Conservation (phyloP, 2,888 invertebrate species). For the Podotricha telesiphe region DNA sequence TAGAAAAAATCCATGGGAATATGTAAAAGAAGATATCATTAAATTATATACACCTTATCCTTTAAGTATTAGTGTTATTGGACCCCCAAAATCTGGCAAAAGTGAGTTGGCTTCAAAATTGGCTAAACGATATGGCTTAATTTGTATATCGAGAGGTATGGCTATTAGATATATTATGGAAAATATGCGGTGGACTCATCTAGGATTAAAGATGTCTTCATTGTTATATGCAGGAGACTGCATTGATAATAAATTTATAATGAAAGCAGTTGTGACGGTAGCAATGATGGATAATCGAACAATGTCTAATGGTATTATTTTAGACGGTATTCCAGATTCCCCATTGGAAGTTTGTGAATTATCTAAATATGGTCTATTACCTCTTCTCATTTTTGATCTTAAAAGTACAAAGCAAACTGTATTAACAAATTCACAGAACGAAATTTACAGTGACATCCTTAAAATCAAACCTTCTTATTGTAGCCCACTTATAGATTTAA, state of each 20-base stretch:
- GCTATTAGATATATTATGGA: slow-evolving; percentile 78
- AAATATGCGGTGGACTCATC: slow-evolving; percentile 77
- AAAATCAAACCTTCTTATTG: slow-evolving; percentile 68
- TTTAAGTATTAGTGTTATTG: slow-evolving; percentile 82
- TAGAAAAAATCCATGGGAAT: slow-evolving; percentile 82
- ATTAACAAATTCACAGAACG: slow-evolving; percentile 66
- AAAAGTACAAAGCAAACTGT: slow-evolving; percentile 62
- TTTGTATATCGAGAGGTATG: slow-evolving; percentile 81
- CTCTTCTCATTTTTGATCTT: slow-evolving; percentile 83
- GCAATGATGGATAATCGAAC: slow-evolving; percentile 75
- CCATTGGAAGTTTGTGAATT: slow-evolving; percentile 78
- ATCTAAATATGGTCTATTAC: slow-evolving; percentile 78
- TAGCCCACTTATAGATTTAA: slow-evolving; percentile 65
- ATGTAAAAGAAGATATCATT: slow-evolving; percentile 68
- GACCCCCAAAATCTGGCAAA: slow-evolving; percentile 86
- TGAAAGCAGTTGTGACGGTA: slow-evolving; percentile 80
- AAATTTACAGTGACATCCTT: slow-evolving; percentile 60
- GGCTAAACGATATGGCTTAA: slow-evolving; percentile 77
- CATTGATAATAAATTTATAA: slow-evolving; percentile 70
- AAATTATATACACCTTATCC: slow-evolving; percentile 76
- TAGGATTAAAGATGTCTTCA: slow-evolving; percentile 69
- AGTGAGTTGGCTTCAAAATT: slow-evolving; percentile 82
- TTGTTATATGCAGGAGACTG: slow-evolving; percentile 70
- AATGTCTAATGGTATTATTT: slow-evolving; percentile 82
- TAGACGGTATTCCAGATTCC: slow-evolving; percentile 85